Base-by-base conservation (phyloP, 2,113 vertebrate genomes). In the Zosterops pallidus region DNA sequence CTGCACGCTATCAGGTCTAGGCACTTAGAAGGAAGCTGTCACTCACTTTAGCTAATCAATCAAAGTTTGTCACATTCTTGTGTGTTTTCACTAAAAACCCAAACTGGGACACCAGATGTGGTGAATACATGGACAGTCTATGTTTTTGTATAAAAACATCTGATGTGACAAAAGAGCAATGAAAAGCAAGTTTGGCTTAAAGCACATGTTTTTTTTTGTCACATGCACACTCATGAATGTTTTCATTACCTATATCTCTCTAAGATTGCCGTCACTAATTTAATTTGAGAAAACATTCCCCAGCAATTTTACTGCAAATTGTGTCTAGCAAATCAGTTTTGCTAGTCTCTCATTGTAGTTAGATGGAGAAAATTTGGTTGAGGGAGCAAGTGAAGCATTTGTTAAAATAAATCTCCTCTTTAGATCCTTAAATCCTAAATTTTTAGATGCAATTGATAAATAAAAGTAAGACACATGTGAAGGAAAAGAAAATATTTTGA, bases 101-200 rank as follows among this genome's bases (percentile, higher is more conserved):
- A 97, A 95, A 96, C 92, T 97, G 96, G 94, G 74, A 95, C 83
- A 95, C 96, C 96, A 97, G 96, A 95, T 97, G 95, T 97, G 95
- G 90, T 67, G 95, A 95, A 93, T 96, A 89, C 89, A 96, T 68
- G 95, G 96, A 71, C 96, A 95, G 93, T 91, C 91, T 93, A 97
- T 96, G 92, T 96, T 97, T 97, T 90, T 94, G 67, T 95, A 78
- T 53, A 92, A 91, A 97, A 97, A 96, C 84, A 94, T 95, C 95
- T 95, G 95, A 96, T 80, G 95, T 96, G 95, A 96, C 71, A 92
- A 94, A 91, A 96, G 90, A 96, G 94, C 86, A 96, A 89, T 19
- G 42, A 72, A 86, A 93, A 95, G 71, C 81, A 92, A 95, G 83
- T 92, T 94, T 93, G 81, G 83, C 80, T 96, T 72, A 56, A 52